Evolutionary conservation across 1,140 invertebrate genomes (phyloP).

Genomic region (Cylas formicarius): DNA sequence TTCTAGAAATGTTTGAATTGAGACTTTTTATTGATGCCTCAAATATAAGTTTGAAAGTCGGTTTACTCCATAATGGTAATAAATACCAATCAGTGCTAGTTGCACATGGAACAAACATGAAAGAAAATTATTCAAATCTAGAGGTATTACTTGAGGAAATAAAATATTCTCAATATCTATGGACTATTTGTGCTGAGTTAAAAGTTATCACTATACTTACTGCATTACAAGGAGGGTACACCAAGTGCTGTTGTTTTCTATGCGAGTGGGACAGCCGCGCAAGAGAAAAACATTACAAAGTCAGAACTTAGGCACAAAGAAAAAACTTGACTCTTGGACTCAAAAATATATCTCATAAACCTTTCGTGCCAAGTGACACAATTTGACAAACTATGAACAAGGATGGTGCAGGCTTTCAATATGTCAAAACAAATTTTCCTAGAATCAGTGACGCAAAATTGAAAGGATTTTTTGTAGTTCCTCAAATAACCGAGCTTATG

Average conservation of each 20-base stretch:
- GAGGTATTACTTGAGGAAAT: conserved; percentile 12
- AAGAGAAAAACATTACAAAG: conserved; percentile 33
- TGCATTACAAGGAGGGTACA: conserved; percentile 37
- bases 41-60: conserved; percentile 17
- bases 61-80: conserved; percentile 17
- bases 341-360: too few relatives aligned
- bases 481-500: too few relatives aligned
- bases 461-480: too few relatives aligned
- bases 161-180: conserved; percentile 24
- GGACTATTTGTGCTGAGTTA: conserved; percentile 34
- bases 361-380: too few relatives aligned
- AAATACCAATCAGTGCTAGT: conserved; percentile 10
- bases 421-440: too few relatives aligned
- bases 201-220: conserved; percentile 37
- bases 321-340: too few relatives aligned
- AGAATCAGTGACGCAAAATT: too few relatives aligned
- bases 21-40: conserved; percentile 14
- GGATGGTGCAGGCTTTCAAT: too few relatives aligned
- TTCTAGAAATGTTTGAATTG: too few relatives aligned
- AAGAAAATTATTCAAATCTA: conserved; percentile 14
- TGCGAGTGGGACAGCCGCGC: conserved; percentile 40
- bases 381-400: too few relatives aligned
- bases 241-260: conserved; percentile 40
- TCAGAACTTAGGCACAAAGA: too few relatives aligned
- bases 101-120: conserved; percentile 12